Evolutionary conservation across 2,888 invertebrate genomes (phyloP).

Genomic region (Pardosa pseudoannulata): DNA sequence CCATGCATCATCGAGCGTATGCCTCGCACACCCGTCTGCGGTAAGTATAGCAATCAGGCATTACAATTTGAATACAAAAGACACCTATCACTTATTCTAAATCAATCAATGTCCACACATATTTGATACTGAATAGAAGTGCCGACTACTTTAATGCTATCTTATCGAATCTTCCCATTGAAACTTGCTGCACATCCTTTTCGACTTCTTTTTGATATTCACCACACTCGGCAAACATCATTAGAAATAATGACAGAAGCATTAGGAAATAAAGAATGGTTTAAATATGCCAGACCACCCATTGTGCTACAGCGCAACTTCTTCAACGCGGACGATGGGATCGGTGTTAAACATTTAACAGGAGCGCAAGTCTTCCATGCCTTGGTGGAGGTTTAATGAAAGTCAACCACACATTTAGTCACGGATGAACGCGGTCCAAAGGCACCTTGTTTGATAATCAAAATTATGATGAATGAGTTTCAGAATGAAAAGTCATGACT

Average conservation of each 20-base stretch:
- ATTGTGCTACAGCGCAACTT: not conserved
- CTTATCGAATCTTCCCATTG: not conserved
- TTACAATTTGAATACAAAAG: not conserved
- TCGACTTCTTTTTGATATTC: not conserved
- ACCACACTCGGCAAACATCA: not conserved
- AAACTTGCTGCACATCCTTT: not conserved
- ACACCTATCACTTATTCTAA: not conserved
- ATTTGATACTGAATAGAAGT: not conserved
- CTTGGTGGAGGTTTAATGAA: not conserved
- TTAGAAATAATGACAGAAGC: conserved; percentile 12
- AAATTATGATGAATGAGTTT: not conserved
- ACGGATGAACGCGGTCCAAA: not conserved
- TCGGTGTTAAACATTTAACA: not conserved
- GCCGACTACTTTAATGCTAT: not conserved
- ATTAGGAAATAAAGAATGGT: conserved; percentile 7
- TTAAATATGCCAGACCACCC: not conserved
- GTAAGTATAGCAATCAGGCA: no score
- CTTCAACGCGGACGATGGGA: not conserved
- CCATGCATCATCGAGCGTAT: no score
- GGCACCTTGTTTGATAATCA: not conserved
- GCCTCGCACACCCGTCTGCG: no score
- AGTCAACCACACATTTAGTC: not conserved
- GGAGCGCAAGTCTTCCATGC: conserved; percentile 4
- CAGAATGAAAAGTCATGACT: not conserved
- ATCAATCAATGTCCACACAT: not conserved